Evolutionary conservation across 2,113 vertebrate species (phyloP), one percentile per base, ranked within the genome.

Genomic region (Jacana jacana): DNA sequence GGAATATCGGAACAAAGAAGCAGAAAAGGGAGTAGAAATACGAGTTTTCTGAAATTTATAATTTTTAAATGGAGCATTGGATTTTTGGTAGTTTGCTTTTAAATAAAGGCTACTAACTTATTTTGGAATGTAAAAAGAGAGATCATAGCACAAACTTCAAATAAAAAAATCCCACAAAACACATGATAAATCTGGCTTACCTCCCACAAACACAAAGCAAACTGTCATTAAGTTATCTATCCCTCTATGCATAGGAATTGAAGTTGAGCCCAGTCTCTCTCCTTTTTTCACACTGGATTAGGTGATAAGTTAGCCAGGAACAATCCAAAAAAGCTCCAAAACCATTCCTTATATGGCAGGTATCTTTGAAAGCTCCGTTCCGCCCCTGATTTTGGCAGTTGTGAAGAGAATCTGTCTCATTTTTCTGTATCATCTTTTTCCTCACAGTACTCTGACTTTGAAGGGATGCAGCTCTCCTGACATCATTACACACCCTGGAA

Each of bases 301-400:
- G 94, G 82, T 90, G 91, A 39, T 78, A 96, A 95, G n/a, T 78
- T 96, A 78, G 14, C 91, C 88, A 96, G 83, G 91, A 96, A 86
- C 89, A 91, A 93, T 40, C 28, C 69, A 61, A 37, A 90, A 70
- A 51, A 81, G n/a, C 48, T 96, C 93, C 92, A 96, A 89, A 95
- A 87, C 25, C 64, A 37, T 18, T 89, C 92, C 81, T 89, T 85
- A 91, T 63, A 93, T 25, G 66, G 81, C 24, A 82, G 52, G 30
- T 73, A 82, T 69, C 83, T 96, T 51, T 91, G 44, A 92, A 92
- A 76, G 37, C 55, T 91, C 91, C 7, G 1, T 91, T 91, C 83
- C 75, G 57, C 48, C 91, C 88, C 57, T 65, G 69, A 84, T 71
- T 93, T 87, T 95, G 65, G 89, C 65, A 79, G 57, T 10, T 87